Evolutionary conservation across 1,140 invertebrate species (phyloP), one percentile per base, ranked within the genome.

Genomic region (Phymastichus coffea): DNA sequence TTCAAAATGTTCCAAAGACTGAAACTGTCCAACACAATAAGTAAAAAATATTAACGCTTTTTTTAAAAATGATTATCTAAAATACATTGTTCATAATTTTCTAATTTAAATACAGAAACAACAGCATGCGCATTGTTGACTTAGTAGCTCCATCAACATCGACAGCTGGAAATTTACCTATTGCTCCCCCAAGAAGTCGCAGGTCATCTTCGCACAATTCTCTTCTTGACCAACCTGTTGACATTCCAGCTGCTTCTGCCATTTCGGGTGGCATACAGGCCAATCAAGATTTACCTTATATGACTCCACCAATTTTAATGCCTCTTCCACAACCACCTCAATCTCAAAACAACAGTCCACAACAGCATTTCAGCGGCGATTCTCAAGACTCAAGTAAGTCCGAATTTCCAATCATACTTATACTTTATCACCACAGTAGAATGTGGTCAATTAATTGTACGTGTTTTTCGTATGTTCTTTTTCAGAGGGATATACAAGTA

Each of bases 401-500:
- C 40, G 38, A 15, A 14, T 15, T 41, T 7, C 22, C 17, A 43
- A 33, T 57, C 25, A 35, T 12, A 40, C 17, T 40, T 17, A 4
- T 40, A 12, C 20, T 19, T n/a, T 47, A 33, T 33, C 12, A 33
- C 28, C 28, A 33, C 28, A 12, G 28, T 33, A 33, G 6, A n/a
- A n/a, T n/a, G n/a, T n/a, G n/a, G n/a, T n/a, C n/a, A n/a, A n/a
- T n/a, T n/a, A n/a, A n/a, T n/a, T n/a, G n/a, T n/a, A n/a, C n/a
- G n/a, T n/a, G n/a, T n/a, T 28, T 48, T 35, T 35, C 8, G 51
- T 51, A 33, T 14, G 53, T 22, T 61, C 53, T 57, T 61, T 80
- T 82, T 15, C 74, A 91, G 90, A 92, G 80, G 91, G 92, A 35
- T 95, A 95, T 68, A 94, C 92, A 1, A 93, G 91, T 69, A 94